Evolutionary conservation across 2,888 invertebrate genomes (phyloP).

Genomic region (Aelia acuminata): DNA sequence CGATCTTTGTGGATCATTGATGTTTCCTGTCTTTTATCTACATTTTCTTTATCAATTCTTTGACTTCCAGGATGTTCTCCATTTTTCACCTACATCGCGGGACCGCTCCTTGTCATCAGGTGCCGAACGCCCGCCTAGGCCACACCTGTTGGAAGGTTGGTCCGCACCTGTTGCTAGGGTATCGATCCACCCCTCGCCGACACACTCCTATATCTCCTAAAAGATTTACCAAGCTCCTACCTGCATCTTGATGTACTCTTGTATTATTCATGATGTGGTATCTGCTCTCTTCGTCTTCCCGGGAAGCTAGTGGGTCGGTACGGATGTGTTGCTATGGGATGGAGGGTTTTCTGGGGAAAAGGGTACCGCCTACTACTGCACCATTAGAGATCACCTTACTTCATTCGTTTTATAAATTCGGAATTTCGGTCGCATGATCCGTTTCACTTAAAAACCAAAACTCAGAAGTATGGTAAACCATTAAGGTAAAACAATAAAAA

Average conservation of each 20-base stretch:
- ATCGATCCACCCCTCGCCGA: slow-evolving; percentile 12
- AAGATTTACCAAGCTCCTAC: slow-evolving; percentile 13
- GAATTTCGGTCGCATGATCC: too few relatives aligned
- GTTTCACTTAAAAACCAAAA: too few relatives aligned
- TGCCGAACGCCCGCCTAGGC: not conserved
- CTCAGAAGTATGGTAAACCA: too few relatives aligned
- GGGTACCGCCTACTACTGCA: fast-evolving
- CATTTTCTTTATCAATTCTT: too few relatives aligned
- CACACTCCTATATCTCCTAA: slow-evolving; percentile 20
- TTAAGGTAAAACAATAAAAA: too few relatives aligned
- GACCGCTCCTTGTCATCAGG: not conserved
- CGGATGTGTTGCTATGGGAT: not conserved
- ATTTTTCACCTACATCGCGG: too few relatives aligned
- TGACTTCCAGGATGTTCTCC: too few relatives aligned
- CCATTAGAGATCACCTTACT: not conserved
- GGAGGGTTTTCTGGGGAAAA: not conserved
- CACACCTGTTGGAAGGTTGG: slow-evolving; percentile 28
- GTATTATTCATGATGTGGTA: not conserved
- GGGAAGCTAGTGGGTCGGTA: not conserved
- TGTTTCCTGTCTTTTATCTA: too few relatives aligned
- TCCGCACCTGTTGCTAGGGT: slow-evolving; percentile 2
- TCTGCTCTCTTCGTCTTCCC: not conserved
- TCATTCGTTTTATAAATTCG: not conserved
- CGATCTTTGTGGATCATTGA: too few relatives aligned
- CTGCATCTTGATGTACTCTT: slow-evolving; percentile 12